Evolutionary conservation across 2,113 vertebrate species (phyloP), one percentile per base, ranked within the genome.

Genomic region (Ardeotis arabs): DNA sequence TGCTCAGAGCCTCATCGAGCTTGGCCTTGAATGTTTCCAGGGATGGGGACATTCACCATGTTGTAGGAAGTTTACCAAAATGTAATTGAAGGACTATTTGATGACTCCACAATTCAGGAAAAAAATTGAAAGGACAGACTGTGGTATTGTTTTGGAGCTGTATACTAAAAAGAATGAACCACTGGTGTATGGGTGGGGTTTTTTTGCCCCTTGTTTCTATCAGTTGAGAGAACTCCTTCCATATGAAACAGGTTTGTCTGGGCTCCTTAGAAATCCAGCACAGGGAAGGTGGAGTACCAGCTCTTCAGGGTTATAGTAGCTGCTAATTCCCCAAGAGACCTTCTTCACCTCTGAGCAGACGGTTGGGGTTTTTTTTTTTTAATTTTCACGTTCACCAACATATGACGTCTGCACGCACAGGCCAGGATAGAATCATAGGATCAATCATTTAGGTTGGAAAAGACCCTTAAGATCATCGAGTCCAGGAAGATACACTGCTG

Each of bases 121-220:
- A 63, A 49, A 70, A 77, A 5, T 3, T 22, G 7, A 62, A 78
- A 80, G 9, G 33, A 19, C 21, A 28, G 33, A 5, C 18, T 90
- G 18, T 44, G 25, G 11, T 41, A 31, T 24, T 80, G 58, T n/a
- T 93, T 92, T 69, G 27, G 44, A 90, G 29, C 6, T 86, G 44
- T 24, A 23, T 74, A 41, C 12, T 60, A 60, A 50, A 69, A 72
- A 41, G 2, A 64, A 87, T 12, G 1, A 33, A 69, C 2, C 27
- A 23, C 5, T 39, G 8, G 19, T 56, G 14, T 55, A 25, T 24
- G 22, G 4, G 12, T 41, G 12, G 41, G 41, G 12, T 10, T 6
- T 2, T 7, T 1, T 1, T 3, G 15, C 25, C 7, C 8, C 5
- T 11, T 10, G 4, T 62, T 28, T n/a, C 14, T 33, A 14, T 58